Percentiles rank a stretch among this genome's conserved stretches.
These are phyloP conservation scores for Rotaria sp. DNA, from an alignment of 2,888 invertebrate genomes.

Conservation along the genomic window DNA sequence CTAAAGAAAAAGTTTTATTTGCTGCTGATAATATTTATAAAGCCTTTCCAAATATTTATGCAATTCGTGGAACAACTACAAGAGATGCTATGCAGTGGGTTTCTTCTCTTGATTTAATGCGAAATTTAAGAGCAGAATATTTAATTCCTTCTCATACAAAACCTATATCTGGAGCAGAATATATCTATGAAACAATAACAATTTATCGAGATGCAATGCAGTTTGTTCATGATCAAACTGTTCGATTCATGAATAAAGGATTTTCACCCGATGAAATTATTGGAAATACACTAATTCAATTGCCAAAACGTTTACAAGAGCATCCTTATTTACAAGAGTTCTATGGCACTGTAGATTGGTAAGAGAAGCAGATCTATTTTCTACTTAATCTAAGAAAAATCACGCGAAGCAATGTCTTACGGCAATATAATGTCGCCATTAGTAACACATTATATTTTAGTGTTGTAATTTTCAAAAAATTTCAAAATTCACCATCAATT, in stretches of 20 bases:
- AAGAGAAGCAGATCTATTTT: constrained; percentile 42
- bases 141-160: constrained; percentile 49
- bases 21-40: constrained; percentile 48
- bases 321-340: constrained; percentile 47
- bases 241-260: constrained; percentile 48
- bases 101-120: constrained; percentile 47
- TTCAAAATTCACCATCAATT: no score
- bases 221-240: constrained; percentile 49
- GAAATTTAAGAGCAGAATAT: constrained; percentile 45
- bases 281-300: constrained; percentile 42
- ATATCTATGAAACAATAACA: constrained; percentile 42
- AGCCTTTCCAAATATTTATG: constrained; percentile 50
- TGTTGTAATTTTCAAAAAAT: no score
- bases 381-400: no score
- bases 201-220: constrained; percentile 48
- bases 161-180: constrained; percentile 44
- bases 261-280: constrained; percentile 48
- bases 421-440: no score
- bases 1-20: constrained; percentile 45
- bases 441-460: no score
- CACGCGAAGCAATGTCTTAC: no score
- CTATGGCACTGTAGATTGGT: constrained; percentile 50
- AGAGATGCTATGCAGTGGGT: constrained; percentile 47
- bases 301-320: constrained; percentile 44
- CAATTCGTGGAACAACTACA: constrained; percentile 47